Evolutionary conservation across 1,140 invertebrate genomes (phyloP).

Genomic region (Diachasma alloeum): DNA sequence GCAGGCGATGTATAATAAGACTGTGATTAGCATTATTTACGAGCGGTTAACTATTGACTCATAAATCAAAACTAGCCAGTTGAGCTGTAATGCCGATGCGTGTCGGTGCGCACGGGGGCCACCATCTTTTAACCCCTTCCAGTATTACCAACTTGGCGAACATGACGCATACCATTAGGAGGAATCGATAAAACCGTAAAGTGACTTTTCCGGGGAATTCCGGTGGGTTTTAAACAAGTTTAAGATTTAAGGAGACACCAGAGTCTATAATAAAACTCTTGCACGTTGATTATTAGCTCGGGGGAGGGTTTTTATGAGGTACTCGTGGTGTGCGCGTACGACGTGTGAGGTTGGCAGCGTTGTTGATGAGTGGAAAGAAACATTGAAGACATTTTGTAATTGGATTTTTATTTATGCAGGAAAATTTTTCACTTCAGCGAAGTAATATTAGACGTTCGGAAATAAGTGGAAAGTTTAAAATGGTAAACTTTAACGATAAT

Average conservation of each 20-base stretch:
- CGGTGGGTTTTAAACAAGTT: background rate
- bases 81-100: slow-evolving; percentile 1
- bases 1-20: slow-evolving; percentile 61
- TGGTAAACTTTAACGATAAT: too few relatives aligned
- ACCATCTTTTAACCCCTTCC: background rate
- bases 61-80: slow-evolving; percentile 54
- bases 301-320: background rate
- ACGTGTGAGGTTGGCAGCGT: background rate
- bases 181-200: background rate
- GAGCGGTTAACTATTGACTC: slow-evolving; percentile 64
- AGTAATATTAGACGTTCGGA: too few relatives aligned
- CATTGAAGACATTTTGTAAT: too few relatives aligned
- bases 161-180: background rate
- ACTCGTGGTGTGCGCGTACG: background rate
- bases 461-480: too few relatives aligned
- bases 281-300: background rate
- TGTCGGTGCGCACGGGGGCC: slow-evolving; percentile 38
- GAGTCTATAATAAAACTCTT: background rate
- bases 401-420: too few relatives aligned
- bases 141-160: background rate
- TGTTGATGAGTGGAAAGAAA: too few relatives aligned
- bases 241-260: background rate
- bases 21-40: slow-evolving; percentile 67
- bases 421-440: too few relatives aligned
- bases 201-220: background rate